Conservation (phyloP, 2,113 vertebrate genomes). For the Mohoua ochrocephala region DNA sequence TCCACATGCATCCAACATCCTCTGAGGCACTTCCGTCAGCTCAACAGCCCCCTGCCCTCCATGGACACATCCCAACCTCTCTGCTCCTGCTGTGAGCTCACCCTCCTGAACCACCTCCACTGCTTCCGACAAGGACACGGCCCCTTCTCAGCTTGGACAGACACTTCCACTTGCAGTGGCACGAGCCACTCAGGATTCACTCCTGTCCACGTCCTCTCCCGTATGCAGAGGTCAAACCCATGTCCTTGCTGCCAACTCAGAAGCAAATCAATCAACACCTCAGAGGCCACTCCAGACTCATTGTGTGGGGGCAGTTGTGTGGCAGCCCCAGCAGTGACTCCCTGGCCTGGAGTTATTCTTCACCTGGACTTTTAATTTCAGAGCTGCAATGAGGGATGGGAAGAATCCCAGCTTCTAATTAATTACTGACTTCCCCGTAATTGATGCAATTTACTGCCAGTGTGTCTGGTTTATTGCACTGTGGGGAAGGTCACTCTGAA, state of each 20-base stretch:
- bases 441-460: neutral
- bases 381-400: neutral
- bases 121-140: neutral
- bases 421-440: neutral
- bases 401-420: neutral
- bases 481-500: neutral
- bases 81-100: neutral
- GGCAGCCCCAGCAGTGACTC: neutral
- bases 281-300: neutral
- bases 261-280: neutral
- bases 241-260: neutral
- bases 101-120: neutral
- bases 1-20: accelerated
- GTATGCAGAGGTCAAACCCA: neutral
- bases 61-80: neutral
- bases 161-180: neutral
- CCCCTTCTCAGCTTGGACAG: accelerated
- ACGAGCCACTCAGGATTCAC: neutral
- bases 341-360: neutral
- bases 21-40: neutral
- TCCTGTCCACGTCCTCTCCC: accelerated
- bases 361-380: neutral
- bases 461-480: neutral
- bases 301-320: neutral
- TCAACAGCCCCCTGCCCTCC: neutral